These are phyloP conservation scores for Cyrtonyx montezumae DNA, from an alignment of 2,113 vertebrate genomes.

Conservation along the genomic window DNA sequence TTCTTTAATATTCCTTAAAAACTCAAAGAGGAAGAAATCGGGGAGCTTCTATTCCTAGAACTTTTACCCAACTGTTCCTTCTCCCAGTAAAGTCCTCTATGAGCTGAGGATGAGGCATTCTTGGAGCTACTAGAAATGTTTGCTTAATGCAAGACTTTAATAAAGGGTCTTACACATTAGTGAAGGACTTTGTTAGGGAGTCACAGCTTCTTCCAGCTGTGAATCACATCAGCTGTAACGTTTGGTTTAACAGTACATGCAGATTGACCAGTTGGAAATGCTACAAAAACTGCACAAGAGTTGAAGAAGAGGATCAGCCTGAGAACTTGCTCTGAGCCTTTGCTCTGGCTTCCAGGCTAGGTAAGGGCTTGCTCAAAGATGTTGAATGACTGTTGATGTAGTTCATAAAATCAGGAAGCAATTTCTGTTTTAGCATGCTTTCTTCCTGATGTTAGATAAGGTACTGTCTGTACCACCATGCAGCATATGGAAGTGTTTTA, in stretches of 20 bases:
- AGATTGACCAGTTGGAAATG: neutral
- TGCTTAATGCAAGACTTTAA: neutral
- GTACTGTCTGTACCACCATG: neutral
- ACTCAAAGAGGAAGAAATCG: neutral
- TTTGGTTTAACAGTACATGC: neutral
- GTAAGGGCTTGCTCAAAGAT: neutral
- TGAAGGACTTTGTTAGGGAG: neutral
- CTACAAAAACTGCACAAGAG: neutral
- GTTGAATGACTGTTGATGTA: neutral
- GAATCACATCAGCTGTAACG: neutral
- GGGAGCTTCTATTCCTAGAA: neutral
- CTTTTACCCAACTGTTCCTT: neutral
- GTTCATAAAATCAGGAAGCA: neutral
- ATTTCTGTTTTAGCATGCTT: neutral
- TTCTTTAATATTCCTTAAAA: neutral
- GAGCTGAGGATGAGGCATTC: neutral
- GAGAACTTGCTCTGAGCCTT: neutral
- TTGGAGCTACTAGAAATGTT: neutral
- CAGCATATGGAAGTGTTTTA: neutral
- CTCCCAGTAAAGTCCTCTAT: neutral
- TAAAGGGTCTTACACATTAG: neutral
- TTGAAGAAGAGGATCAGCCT: neutral
- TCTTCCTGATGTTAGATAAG: neutral
- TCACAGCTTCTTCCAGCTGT: neutral
- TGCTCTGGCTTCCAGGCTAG: neutral